Evolutionary conservation across 2,797 vertebrate species (phyloP).

Genomic region (Diplodus sargus): DNA sequence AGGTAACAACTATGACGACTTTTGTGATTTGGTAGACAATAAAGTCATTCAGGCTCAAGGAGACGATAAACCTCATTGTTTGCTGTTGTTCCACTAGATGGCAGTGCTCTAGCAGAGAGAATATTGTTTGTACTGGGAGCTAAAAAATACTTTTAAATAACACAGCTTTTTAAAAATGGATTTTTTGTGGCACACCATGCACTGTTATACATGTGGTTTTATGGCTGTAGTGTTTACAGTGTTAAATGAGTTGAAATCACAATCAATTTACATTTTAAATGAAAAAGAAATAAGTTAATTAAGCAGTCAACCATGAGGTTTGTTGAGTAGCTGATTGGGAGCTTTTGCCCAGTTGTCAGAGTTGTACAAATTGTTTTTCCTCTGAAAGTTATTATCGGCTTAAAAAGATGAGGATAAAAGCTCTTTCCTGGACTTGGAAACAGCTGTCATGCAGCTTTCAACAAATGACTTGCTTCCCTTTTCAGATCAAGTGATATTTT

Average conservation of each 20-base stretch:
- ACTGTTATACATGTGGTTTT: neutral
- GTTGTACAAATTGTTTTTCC: neutral
- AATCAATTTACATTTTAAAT: neutral
- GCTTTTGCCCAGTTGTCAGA: neutral
- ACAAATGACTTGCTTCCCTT: neutral
- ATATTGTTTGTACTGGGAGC: neutral
- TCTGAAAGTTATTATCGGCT: too few relatives aligned
- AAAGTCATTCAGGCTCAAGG: neutral
- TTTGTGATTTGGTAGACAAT: neutral
- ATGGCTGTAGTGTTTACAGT: neutral
- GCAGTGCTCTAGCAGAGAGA: conserved; percentile 37
- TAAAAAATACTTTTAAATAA: too few relatives aligned
- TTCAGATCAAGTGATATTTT: neutral
- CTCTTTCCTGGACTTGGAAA: neutral
- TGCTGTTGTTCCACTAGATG: conserved; percentile 59
- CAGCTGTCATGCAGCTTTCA: neutral
- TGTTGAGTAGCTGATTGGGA: neutral
- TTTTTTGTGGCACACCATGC: neutral
- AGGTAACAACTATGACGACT: neutral
- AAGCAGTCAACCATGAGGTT: neutral
- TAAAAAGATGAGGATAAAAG: neutral
- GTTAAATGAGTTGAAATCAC: neutral
- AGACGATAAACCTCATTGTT: neutral
- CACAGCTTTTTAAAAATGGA: neutral
- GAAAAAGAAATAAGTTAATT: neutral